Conservation (phyloP, 2,888 invertebrate species). For the Lithophane ornitopus region DNA sequence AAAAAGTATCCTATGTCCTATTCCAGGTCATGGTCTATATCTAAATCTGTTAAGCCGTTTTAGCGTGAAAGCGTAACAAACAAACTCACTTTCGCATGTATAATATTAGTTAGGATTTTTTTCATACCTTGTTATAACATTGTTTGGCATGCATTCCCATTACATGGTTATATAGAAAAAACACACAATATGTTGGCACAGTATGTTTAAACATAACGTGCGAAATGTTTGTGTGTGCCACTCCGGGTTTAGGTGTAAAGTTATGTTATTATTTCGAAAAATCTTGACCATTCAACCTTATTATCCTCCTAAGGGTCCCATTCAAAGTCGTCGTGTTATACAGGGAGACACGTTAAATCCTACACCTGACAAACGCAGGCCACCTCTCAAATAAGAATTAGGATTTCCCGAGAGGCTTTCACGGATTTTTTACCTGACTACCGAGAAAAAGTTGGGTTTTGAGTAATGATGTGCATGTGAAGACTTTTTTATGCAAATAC, state of each 20-base stretch:
- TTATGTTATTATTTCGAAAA: neutral
- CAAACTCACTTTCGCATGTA: no score
- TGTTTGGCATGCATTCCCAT: neutral
- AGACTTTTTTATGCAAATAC: conserved; percentile 4
- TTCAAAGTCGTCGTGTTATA: conserved; percentile 53
- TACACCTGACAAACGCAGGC: conserved; percentile 73
- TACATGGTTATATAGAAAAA: neutral
- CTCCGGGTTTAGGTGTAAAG: no score
- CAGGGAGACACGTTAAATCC: conserved; percentile 61
- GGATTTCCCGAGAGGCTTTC: conserved; percentile 55
- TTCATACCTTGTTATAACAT: neutral
- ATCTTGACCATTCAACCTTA: neutral
- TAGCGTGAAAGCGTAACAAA: no score
- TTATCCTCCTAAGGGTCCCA: conserved; percentile 2
- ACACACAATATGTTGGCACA: neutral
- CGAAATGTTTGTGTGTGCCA: neutral
- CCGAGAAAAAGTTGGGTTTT: conserved; percentile 31
- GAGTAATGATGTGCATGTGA: conserved; percentile 32
- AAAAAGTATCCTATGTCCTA: no score
- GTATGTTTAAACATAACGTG: neutral
- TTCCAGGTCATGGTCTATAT: no score
- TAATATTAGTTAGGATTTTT: no score
- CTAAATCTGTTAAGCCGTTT: no score
- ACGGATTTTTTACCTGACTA: conserved; percentile 66
- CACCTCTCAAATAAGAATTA: conserved; percentile 72